Evolutionary conservation across 2,113 vertebrate genomes (phyloP).

Genomic region (Sphyrna mokarran): DNA sequence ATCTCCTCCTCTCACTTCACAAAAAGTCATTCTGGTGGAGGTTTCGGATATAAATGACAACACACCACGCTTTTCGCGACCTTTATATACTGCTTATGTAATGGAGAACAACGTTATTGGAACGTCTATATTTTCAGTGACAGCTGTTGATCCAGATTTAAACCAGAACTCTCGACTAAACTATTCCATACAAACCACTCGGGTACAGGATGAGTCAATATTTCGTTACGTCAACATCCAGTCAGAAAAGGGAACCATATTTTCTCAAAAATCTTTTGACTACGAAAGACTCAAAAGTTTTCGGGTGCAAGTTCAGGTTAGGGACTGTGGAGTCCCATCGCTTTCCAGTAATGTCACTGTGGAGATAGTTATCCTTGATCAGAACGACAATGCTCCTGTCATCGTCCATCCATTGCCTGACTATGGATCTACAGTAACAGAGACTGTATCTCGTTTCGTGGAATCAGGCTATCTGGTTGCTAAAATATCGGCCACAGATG

Average conservation of each 20-base stretch:
- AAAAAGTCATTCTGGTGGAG: constrained; percentile 58
- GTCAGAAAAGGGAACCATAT: constrained; percentile 62
- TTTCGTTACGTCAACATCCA: constrained; percentile 71
- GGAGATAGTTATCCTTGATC: neutral
- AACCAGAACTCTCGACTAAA: constrained; percentile 67
- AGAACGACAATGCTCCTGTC: neutral
- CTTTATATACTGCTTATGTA: neutral
- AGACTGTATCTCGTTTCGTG: neutral
- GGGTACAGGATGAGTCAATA: constrained; percentile 54
- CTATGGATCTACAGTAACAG: neutral
- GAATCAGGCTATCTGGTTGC: neutral
- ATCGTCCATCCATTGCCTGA: neutral
- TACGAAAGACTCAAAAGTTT: constrained; percentile 62
- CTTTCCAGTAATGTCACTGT: constrained; percentile 43
- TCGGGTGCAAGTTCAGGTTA: constrained; percentile 51
- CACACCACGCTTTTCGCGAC: neutral
- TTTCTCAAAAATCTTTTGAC: constrained; percentile 65
- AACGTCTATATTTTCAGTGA: neutral
- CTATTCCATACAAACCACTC: constrained; percentile 60
- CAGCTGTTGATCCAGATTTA: constrained; percentile 46
- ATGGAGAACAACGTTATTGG: neutral
- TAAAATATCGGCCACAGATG: neutral
- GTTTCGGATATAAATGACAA: constrained; percentile 49
- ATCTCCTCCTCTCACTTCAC: constrained; percentile 41
- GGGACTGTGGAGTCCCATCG: constrained; percentile 56